Conservation (phyloP, 2,888 invertebrate species). For the Tinea semifulvella region DNA sequence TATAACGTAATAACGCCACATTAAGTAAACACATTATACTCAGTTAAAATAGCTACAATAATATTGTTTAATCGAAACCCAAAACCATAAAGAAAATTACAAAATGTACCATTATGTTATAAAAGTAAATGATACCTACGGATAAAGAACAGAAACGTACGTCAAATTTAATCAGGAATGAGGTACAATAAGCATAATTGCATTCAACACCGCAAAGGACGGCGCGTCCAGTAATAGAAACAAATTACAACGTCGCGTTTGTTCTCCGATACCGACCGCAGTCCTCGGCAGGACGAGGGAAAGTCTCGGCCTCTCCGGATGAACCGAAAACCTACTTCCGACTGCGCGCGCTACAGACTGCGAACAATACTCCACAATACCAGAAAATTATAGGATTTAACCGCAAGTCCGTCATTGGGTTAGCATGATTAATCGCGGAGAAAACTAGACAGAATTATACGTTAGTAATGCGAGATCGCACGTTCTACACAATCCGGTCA, state of each 20-base stretch:
- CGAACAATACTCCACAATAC: slow-evolving; percentile 37
- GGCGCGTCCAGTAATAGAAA: slow-evolving; percentile 44
- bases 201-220: slow-evolving; percentile 38
- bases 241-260: slow-evolving; percentile 31
- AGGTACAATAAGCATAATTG: slow-evolving; percentile 41
- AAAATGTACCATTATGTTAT: slow-evolving; percentile 34
- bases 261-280: slow-evolving; percentile 19
- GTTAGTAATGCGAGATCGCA: slow-evolving; percentile 43
- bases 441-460: slow-evolving; percentile 48
- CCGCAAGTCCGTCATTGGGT: slow-evolving; percentile 46
- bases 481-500: slow-evolving; percentile 40
- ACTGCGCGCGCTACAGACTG: slow-evolving; percentile 33
- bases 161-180: slow-evolving; percentile 36
- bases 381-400: slow-evolving; percentile 57
- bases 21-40: slow-evolving; percentile 16
- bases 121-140: slow-evolving; percentile 29
- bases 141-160: slow-evolving; percentile 26
- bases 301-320: slow-evolving; percentile 29
- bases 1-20: slow-evolving; percentile 10
- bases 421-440: slow-evolving; percentile 57
- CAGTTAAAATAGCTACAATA: slow-evolving; percentile 18
- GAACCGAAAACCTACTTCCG: slow-evolving; percentile 59
- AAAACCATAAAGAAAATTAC: slow-evolving; percentile 22
- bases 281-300: slow-evolving; percentile 24
- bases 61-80: slow-evolving; percentile 9